Percentiles rank a stretch among this genome's conserved stretches.
These are phyloP conservation scores for Corythoichthys intestinalis DNA, from an alignment of 2,113 vertebrate genomes.

Conservation along the genomic window DNA sequence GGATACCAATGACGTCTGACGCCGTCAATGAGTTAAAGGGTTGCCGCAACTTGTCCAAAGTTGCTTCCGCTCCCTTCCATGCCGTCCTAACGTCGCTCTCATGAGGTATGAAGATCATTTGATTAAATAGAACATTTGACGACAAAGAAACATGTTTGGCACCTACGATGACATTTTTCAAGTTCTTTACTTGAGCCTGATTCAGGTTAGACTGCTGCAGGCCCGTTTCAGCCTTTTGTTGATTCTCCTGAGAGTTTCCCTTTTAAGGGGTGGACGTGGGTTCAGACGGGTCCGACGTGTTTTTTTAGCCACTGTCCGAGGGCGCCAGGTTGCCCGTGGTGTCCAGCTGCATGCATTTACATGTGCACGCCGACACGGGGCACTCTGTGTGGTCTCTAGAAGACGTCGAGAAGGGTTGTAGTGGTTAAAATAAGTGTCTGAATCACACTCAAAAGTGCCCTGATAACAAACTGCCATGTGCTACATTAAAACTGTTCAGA, in stretches of 20 bases:
- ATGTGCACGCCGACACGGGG: conserved; percentile 92
- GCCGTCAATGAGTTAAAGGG: no score
- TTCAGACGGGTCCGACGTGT: neutral
- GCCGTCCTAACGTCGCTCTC: conserved; percentile 31
- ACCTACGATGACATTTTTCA: conserved; percentile 38
- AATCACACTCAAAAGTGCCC: no score
- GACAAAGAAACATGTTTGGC: conserved; percentile 43
- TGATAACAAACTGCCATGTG: no score
- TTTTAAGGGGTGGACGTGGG: conserved; percentile 31
- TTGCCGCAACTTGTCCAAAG: no score
- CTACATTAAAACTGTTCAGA: no score
- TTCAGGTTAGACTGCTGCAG: conserved; percentile 49
- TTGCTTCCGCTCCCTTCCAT: neutral
- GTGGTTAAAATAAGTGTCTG: neutral
- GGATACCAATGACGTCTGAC: no score
- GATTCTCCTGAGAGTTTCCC: conserved; percentile 56
- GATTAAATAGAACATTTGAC: conserved; percentile 40
- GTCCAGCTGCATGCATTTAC: conserved; percentile 99
- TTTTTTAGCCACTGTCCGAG: conserved; percentile 82
- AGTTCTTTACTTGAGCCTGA: conserved; percentile 32
- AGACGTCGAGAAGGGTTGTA: conserved; percentile 3
- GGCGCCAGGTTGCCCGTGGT: conserved; percentile 95
- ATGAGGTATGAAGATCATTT: conserved; percentile 56
- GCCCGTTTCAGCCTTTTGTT: conserved; percentile 26
- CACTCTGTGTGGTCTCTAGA: conserved; percentile 93